Base-by-base conservation (phyloP, 2,797 vertebrate genomes). In the Sciaenops ocellatus region DNA sequence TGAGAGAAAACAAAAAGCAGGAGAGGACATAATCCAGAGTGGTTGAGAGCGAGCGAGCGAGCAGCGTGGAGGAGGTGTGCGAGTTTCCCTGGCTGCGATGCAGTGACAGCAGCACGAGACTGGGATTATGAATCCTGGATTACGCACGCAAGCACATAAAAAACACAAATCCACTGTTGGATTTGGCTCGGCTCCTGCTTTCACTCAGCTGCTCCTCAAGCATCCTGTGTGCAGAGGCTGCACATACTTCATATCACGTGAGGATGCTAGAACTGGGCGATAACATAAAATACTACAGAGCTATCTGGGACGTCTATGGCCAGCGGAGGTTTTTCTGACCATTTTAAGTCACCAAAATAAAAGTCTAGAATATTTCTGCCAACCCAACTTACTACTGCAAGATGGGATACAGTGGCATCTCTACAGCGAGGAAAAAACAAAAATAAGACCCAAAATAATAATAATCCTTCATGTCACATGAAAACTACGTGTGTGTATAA, bases 71-170 rank as follows among this genome's bases (percentile, higher is more conserved):
- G 78, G 69, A 67, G 76, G 51, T 51, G 79, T 67, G 42, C 67
- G 42, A 0, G 46, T 46, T 48, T 65, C 47, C 76, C 16, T 73
- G 75, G 76, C 69, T 55, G 48, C 0, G 52, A 70, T 84, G 71
- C 48, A 71, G 62, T 13, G 57, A 67, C 30, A 0, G 59, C 57
- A 67, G 82, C 44, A 89, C 61, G 52, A 83, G 86, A 80, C 71
- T 4, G 2, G 71, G 90, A 92, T 91, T 91, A 91, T 78, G 59
- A 83, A 87, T 26, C 81, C 74, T 86, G 82, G 88, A 89, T 89
- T 87, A 87, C 78, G 86, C 81, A 80, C 0, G 20, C 69, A 69
- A 57, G 47, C 70, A 66, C 65, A 78, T 28, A 78, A 62, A 38
- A 82, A 65, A 83, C 82, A 87, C 54, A 90, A 88, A 90, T 82